Percentiles rank a stretch among this genome's conserved stretches.
Evolutionary conservation across 2,888 invertebrate species (phyloP).

Genomic region (Selenia dentaria): DNA sequence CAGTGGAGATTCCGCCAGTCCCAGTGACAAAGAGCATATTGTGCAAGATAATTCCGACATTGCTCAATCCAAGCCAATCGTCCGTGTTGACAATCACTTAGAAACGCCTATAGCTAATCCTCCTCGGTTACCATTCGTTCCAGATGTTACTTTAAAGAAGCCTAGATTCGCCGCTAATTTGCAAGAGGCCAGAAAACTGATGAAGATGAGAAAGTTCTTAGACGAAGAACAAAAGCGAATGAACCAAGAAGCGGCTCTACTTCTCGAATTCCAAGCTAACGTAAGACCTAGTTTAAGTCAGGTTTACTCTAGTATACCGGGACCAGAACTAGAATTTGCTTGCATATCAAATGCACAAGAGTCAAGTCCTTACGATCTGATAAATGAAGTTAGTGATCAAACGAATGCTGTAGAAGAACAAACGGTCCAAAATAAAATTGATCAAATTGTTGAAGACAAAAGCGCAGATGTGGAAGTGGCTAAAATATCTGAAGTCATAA

Average conservation of each 20-base stretch:
- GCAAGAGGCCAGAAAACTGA: slow-evolving; percentile 86
- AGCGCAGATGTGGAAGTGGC: not conserved
- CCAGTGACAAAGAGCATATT: slow-evolving; percentile 74
- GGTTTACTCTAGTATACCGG: slow-evolving; percentile 76
- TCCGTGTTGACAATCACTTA: slow-evolving; percentile 69
- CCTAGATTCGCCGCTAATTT: slow-evolving; percentile 89
- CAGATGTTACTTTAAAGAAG: slow-evolving; percentile 84
- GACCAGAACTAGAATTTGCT: slow-evolving; percentile 78
- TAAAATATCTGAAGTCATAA: not conserved
- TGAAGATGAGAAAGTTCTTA: slow-evolving; percentile 87
- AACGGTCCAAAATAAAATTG: slow-evolving; percentile 12
- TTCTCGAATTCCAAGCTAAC: slow-evolving; percentile 78
- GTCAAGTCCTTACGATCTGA: slow-evolving; percentile 8
- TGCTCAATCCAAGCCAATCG: slow-evolving; percentile 55
- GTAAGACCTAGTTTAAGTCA: slow-evolving; percentile 76
- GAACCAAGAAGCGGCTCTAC: slow-evolving; percentile 77
- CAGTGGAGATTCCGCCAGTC: slow-evolving; percentile 77
- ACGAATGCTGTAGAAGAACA: slow-evolving; percentile 9
- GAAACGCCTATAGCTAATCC: slow-evolving; percentile 65
- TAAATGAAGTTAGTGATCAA: not conserved
- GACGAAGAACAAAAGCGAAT: slow-evolving; percentile 85
- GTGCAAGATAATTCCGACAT: slow-evolving; percentile 43
- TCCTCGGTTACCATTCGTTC: slow-evolving; percentile 68
- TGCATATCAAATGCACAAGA: slow-evolving; percentile 51
- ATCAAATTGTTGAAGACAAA: not conserved